Base-by-base conservation (phyloP, 2,797 vertebrate genomes). In the Enteromius trimaculatus region DNA sequence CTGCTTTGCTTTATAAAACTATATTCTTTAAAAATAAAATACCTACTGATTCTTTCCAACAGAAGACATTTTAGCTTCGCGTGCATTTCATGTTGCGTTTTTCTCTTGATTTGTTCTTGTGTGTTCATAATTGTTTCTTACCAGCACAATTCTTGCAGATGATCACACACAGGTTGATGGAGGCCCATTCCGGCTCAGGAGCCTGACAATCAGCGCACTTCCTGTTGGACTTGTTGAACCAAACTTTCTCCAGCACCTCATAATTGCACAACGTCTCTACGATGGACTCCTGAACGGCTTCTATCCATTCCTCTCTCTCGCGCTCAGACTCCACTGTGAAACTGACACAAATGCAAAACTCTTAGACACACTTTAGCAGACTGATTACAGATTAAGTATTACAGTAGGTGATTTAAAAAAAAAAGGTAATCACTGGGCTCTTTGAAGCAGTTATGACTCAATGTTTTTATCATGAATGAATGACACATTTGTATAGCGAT, bases 161-260 rank as follows among this genome's bases (percentile, higher is more conserved):
- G 95, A 98, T 96, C 92, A 99, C 96, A 31, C 96, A 95, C 89
- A 99, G 96, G 89, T 98, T 99, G 95, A 99, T 94, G 55, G 98
- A 99, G 8, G 97, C 98, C 98, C 98, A 99, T 93, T 99, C 97
- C 0, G 98, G 97, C 86, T 91, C 91, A 0, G 93, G 92, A 71
- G 95, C 94, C 69, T 88, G 93, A 81, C 98, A 99, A 92, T 99
- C 98, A 9, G 97, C 98, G 29, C 98, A 99, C 93, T 88, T 96
- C 92, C 95, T 92, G 93, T 99, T 99, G 87, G 97, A 96, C 86
- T 96, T 93, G 89, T 98, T 98, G 95, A 97, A 97, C 98, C 98
- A 99, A 93, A 99, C 96, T 96, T 99, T 99, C 94, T 98, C 97
- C 7, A 96, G 97, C 92, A 99, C 97, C 95, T 99, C 97, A 80